A percentile compares a stretch with the other conserved stretches of the same genome.
phyloP scores from a whole-genome alignment of 2,797 vertebrate species.

The Clamator glandarius region DNA sequence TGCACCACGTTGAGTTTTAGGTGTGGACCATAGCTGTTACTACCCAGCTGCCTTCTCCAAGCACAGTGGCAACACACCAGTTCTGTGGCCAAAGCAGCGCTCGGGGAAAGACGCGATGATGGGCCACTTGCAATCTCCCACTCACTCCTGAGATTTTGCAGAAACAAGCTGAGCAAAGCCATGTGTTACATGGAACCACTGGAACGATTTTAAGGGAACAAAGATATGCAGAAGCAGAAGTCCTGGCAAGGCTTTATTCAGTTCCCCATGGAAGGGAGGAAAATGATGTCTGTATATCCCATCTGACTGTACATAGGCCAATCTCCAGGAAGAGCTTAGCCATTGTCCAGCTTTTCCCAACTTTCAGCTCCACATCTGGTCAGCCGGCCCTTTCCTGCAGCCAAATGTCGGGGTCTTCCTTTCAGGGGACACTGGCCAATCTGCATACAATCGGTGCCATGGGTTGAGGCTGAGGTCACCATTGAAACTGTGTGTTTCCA shows the following conservation, averaged over 20 bases:
- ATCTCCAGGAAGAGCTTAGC: conserved; percentile 25
- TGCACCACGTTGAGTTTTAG: fast-evolving
- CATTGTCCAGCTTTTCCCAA: conserved; percentile 10
- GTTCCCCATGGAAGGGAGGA: background rate
- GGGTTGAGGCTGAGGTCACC: conserved; percentile 75
- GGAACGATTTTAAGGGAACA: background rate
- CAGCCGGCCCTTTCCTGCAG: background rate
- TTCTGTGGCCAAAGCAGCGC: background rate
- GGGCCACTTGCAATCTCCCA: background rate
- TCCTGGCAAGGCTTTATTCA: conserved; percentile 44
- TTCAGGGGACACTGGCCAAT: conserved; percentile 19
- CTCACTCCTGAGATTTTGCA: background rate
- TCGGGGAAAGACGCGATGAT: background rate
- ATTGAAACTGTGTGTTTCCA: conserved; percentile 9
- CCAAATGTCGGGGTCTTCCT: conserved; percentile 19
- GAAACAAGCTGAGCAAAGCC: conserved; percentile 56
- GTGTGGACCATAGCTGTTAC: background rate
- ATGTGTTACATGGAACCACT: conserved; percentile 52
- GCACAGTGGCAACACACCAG: background rate
- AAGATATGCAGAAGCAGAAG: conserved; percentile 49
- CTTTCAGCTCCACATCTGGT: conserved; percentile 39
- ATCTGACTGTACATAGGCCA: conserved; percentile 48
- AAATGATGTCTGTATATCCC: conserved; percentile 24
- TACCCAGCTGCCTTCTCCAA: background rate
- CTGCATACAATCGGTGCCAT: conserved; percentile 39